phyloP scores from a whole-genome alignment of 1,140 invertebrate species.

The Orchestia grillus region DNA sequence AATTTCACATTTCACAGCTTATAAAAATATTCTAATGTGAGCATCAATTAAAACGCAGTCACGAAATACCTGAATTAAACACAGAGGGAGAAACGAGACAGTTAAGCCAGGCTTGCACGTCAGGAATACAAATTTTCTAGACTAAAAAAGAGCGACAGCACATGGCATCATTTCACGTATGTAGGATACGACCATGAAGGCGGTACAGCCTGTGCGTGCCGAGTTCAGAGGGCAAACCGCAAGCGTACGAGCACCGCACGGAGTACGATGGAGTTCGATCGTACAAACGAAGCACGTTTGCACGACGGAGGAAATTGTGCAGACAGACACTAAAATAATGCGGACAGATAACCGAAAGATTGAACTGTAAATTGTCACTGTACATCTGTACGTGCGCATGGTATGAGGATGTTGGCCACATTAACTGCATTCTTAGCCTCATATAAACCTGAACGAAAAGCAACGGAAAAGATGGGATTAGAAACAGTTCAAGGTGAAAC shows the following conservation, averaged over 20 bases:
- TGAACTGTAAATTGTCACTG: background rate
- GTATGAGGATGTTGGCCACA: no score
- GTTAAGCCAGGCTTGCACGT: no score
- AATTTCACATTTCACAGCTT: no score
- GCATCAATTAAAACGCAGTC: no score
- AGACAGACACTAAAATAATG: background rate
- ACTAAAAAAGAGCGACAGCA: background rate
- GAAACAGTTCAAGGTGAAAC: background rate
- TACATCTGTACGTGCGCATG: background rate
- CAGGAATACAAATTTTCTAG: no score
- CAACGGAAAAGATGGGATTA: background rate
- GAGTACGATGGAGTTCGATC: background rate
- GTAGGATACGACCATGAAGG: background rate
- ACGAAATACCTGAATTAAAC: no score
- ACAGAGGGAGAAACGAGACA: no score
- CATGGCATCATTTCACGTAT: background rate
- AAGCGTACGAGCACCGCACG: background rate
- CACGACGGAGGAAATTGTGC: background rate
- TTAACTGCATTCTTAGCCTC: no score
- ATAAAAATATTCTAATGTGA: no score
- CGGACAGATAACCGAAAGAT: background rate
- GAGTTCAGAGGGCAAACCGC: background rate
- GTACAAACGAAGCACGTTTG: background rate
- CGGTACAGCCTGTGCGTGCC: background rate
- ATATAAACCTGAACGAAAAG: background rate